These are phyloP conservation scores for Agapornis canus DNA, from an alignment of 2,797 vertebrate species.

Conservation along the genomic window DNA sequence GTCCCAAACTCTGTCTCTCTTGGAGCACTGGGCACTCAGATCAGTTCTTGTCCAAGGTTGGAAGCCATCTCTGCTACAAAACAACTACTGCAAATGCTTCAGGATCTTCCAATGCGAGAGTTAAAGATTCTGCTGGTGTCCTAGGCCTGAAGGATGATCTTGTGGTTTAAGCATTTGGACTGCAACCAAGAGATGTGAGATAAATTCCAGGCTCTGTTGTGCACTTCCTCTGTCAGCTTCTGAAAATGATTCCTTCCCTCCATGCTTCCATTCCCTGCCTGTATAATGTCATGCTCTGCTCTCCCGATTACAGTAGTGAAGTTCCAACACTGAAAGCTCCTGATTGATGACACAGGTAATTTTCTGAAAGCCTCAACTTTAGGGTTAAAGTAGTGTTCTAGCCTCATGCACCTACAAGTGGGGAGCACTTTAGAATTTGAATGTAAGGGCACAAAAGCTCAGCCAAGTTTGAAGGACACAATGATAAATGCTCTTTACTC, in stretches of 20 bases:
- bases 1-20: neutral
- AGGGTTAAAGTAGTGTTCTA: neutral
- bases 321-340: neutral
- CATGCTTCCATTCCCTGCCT: neutral
- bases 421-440: neutral
- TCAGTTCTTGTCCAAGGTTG: neutral
- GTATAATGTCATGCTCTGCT: neutral
- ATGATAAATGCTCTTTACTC: neutral
- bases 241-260: neutral
- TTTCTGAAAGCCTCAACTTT: neutral
- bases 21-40: neutral
- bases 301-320: rapidly evolving
- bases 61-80: neutral
- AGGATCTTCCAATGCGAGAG: neutral
- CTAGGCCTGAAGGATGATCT: slow-evolving; percentile 18
- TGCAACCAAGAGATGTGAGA: slow-evolving; percentile 41
- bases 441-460: neutral
- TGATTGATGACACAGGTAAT: neutral
- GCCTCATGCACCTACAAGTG: neutral
- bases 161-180: slow-evolving; percentile 27
- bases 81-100: neutral
- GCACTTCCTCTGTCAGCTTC: slow-evolving; percentile 23
- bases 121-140: neutral
- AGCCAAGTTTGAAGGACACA: neutral
- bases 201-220: slow-evolving; percentile 25